Conservation (phyloP, 2,797 vertebrate genomes). For the Sebastes itinus region DNA sequence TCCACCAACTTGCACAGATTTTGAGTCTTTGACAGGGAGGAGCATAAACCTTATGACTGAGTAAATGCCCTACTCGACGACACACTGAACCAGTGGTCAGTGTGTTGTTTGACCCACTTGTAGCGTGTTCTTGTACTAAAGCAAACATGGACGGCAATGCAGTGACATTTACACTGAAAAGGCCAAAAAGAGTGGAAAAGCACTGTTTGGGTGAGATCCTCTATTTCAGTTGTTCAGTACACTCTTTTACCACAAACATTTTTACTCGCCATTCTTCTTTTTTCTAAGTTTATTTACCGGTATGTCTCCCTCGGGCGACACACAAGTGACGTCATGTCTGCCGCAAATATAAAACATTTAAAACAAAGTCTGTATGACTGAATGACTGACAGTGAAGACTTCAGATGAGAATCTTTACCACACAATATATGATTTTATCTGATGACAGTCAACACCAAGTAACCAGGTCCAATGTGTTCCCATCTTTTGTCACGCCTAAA, state of each 20-base stretch:
- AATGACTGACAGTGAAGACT: neutral
- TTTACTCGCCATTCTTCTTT: neutral
- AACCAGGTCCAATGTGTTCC: too few species aligned
- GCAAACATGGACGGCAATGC: too few species aligned
- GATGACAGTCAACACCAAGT: neutral
- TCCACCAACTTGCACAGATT: neutral
- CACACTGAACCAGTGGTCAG: neutral
- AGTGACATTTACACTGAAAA: too few species aligned
- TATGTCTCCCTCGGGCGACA: neutral
- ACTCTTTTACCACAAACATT: neutral
- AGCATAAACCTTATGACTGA: neutral
- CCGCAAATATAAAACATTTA: neutral
- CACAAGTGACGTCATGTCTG: too few species aligned
- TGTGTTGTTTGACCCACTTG: neutral
- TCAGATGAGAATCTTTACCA: neutral
- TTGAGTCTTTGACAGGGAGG: too few species aligned
- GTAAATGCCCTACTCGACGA: neutral
- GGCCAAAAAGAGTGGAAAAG: too few species aligned
- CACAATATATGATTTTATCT: neutral
- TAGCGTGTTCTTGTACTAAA: too few species aligned
- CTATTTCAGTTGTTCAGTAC: neutral
- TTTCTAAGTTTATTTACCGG: neutral
- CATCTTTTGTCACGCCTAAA: neutral
- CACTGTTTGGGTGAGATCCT: too few species aligned
- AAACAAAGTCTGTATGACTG: neutral